phyloP scores from a whole-genome alignment of 1,140 invertebrate genomes.

The Holcopasites calliopsidis region DNA sequence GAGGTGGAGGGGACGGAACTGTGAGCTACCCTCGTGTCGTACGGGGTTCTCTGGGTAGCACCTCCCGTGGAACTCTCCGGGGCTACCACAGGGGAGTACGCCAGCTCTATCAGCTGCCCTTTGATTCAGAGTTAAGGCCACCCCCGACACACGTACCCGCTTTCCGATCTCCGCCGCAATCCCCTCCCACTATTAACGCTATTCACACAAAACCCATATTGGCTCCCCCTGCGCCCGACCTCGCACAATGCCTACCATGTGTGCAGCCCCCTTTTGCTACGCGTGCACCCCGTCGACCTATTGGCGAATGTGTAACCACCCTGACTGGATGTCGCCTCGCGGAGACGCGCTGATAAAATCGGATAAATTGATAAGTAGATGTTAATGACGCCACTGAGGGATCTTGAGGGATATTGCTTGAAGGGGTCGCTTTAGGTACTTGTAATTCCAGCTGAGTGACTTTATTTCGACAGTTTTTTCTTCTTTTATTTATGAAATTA shows the following conservation, averaged over 20 bases:
- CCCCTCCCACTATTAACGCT: slow-evolving; percentile 75
- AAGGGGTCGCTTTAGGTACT: too few relatives aligned
- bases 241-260: slow-evolving; percentile 65
- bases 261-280: slow-evolving; percentile 29
- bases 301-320: neutral
- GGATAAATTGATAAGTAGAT: slow-evolving; percentile 12
- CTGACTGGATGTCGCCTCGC: neutral
- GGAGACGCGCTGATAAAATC: neutral
- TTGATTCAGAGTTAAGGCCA: slow-evolving; percentile 64
- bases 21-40: slow-evolving; percentile 22
- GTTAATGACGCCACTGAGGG: neutral
- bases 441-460: too few relatives aligned
- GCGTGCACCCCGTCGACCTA: neutral
- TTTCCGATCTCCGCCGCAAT: slow-evolving; percentile 52
- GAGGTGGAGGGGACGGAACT: slow-evolving; percentile 37
- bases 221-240: slow-evolving; percentile 47
- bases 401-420: too few relatives aligned
- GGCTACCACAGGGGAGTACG: slow-evolving; percentile 39
- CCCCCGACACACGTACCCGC: slow-evolving; percentile 63
- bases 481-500: too few relatives aligned
- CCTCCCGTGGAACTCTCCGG: neutral
- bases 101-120: slow-evolving; percentile 69
- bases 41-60: slow-evolving; percentile 5
- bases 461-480: too few relatives aligned
- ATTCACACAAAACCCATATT: slow-evolving; percentile 71